Percentiles rank a stretch among this genome's conserved stretches.
Evolutionary conservation across 2,113 vertebrate species (phyloP).

Genomic region (Ammodytes marinus): DNA sequence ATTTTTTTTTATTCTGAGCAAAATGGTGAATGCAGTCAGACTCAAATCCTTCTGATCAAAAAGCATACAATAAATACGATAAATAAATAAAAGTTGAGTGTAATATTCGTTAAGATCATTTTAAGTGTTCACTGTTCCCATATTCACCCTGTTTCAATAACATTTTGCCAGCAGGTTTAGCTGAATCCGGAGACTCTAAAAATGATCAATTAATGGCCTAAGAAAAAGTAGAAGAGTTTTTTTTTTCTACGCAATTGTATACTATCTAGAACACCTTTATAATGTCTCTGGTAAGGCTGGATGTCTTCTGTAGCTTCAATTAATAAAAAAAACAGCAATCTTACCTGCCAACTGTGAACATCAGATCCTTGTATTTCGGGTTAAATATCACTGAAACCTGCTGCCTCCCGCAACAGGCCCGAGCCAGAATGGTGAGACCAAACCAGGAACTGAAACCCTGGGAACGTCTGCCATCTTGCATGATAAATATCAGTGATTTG

Average conservation of each 20-base stretch:
- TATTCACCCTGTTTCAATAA: neutral
- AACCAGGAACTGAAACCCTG: slow-evolving; percentile 45
- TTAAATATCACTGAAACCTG: neutral
- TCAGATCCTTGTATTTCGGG: neutral
- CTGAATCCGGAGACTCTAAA: neutral
- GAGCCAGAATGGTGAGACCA: slow-evolving; percentile 15
- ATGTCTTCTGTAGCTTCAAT: neutral
- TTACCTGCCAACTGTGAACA: slow-evolving; percentile 22
- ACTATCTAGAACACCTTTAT: neutral
- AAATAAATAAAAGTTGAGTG: neutral
- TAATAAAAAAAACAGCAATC: neutral
- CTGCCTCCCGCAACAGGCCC: neutral
- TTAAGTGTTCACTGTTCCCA: neutral
- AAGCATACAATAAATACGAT: neutral
- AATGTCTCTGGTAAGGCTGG: neutral
- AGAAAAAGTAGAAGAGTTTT: too few relatives aligned
- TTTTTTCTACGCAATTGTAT: too few relatives aligned
- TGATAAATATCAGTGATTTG: slow-evolving; percentile 73
- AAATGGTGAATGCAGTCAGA: too few relatives aligned
- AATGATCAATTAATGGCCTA: neutral
- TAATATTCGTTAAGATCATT: neutral
- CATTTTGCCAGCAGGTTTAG: neutral
- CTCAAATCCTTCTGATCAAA: neutral
- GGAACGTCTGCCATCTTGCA: slow-evolving; percentile 70
- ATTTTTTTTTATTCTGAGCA: too few relatives aligned